These are phyloP conservation scores for Sturmia bella DNA, from an alignment of 2,888 invertebrate species.

Conservation along the genomic window DNA sequence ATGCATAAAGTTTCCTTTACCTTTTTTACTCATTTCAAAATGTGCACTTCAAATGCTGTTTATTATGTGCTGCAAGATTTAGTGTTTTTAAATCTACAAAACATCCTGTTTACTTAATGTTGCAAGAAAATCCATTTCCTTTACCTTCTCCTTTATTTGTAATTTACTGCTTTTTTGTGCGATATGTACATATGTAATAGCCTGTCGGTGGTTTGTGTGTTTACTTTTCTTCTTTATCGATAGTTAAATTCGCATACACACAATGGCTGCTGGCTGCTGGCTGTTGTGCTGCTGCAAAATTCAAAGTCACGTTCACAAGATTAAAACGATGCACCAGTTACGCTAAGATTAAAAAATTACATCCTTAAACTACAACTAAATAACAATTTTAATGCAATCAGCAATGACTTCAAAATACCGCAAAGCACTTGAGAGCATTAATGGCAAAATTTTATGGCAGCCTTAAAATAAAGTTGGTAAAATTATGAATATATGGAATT, in stretches of 20 bases:
- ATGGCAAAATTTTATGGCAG: conserved; percentile 11
- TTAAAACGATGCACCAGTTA: conserved; percentile 30
- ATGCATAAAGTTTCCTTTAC: too few species aligned
- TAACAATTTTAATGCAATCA: neutral
- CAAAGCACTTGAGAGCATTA: conserved; percentile 9
- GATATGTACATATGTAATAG: too few species aligned
- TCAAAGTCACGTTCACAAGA: conserved; percentile 55
- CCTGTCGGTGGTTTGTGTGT: too few species aligned
- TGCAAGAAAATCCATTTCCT: neutral
- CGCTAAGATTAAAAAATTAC: conserved; percentile 17
- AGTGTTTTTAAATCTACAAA: neutral
- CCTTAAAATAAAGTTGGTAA: neutral
- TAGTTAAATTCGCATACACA: conserved; percentile 27
- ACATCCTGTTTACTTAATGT: neutral
- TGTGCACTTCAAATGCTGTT: too few species aligned
- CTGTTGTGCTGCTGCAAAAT: conserved; percentile 4
- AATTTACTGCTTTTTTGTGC: neutral
- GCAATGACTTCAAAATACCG: neutral
- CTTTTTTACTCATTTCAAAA: too few species aligned
- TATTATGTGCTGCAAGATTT: neutral
- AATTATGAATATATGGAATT: too few species aligned
- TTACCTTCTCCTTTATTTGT: neutral
- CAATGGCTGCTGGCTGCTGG: neutral
- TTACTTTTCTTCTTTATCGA: neutral
- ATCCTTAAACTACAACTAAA: conserved; percentile 19